Percentiles rank a stretch among this genome's conserved stretches.
phyloP scores from a whole-genome alignment of 2,797 vertebrate genomes.

The Cheirogaleus major region DNA sequence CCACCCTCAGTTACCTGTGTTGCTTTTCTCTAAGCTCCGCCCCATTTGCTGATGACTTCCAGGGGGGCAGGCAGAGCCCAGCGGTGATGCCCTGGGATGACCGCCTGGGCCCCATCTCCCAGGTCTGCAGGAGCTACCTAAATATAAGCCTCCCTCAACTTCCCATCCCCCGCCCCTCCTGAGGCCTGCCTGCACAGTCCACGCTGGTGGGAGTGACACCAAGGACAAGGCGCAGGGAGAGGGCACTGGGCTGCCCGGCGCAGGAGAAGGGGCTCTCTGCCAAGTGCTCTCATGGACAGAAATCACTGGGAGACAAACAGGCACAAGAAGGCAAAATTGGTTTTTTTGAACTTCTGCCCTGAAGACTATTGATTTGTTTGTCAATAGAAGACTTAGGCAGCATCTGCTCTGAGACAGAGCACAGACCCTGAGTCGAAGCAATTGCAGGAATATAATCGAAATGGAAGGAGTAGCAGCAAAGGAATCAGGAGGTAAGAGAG shows the following conservation, averaged over 20 bases:
- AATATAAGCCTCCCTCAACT: accelerated
- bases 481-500: not conserved
- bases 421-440: not conserved
- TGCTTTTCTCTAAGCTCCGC: not conserved
- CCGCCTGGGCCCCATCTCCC: not conserved
- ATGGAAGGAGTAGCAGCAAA: not conserved
- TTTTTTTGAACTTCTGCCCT: slow-evolving; percentile 32
- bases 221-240: not conserved
- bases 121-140: not conserved
- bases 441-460: not conserved
- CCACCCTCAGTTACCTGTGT: not conserved
- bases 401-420: not conserved
- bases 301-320: not conserved
- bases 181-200: not conserved
- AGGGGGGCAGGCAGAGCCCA: not conserved
- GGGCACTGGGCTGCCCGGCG: not conserved
- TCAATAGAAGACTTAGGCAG: not conserved
- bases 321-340: not conserved
- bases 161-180: not conserved
- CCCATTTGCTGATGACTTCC: not conserved
- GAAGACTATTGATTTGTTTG: slow-evolving; percentile 47
- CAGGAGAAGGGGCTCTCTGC: not conserved
- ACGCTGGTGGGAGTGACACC: not conserved
- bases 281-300: not conserved
- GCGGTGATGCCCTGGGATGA: not conserved